Percentiles rank a stretch among this genome's conserved stretches.
Evolutionary conservation across 2,113 vertebrate genomes (phyloP).

Genomic region (Colossoma macropomum): DNA sequence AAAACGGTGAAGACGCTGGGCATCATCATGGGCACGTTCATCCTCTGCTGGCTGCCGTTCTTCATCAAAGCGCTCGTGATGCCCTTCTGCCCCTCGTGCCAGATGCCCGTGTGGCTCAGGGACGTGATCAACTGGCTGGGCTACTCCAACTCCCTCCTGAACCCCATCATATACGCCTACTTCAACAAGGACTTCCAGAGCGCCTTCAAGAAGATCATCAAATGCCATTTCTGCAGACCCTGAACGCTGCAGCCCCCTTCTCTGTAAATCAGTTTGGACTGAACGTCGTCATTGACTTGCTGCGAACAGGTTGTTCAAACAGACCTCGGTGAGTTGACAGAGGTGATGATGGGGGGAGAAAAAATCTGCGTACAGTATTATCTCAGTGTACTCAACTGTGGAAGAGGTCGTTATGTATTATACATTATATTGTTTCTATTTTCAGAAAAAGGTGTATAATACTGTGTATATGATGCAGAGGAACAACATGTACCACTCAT

Average conservation of each 20-base stretch:
- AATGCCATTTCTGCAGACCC: slow-evolving; percentile 91
- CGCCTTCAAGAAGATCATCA: slow-evolving; percentile 96
- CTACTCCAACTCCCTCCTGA: slow-evolving; percentile 96
- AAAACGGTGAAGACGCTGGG: slow-evolving; percentile 97
- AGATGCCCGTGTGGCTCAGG: slow-evolving; percentile 87
- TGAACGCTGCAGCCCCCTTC: slow-evolving; percentile 59
- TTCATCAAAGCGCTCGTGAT: slow-evolving; percentile 94
- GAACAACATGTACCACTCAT: slow-evolving; percentile 28
- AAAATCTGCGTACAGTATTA: slow-evolving; percentile 1
- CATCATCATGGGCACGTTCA: slow-evolving; percentile 98
- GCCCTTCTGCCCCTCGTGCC: slow-evolving; percentile 90
- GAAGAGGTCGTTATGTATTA: neutral
- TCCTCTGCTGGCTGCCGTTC: slow-evolving; percentile 97
- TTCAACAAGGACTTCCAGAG: slow-evolving; percentile 99
- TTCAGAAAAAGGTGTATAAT: slow-evolving; percentile 39
- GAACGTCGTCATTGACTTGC: neutral
- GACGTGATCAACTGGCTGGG: slow-evolving; percentile 97
- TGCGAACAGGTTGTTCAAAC: neutral
- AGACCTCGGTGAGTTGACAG: neutral
- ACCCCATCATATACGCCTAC: slow-evolving; percentile 98
- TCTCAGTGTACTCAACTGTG: slow-evolving; percentile 7
- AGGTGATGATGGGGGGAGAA: neutral
- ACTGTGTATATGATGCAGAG: slow-evolving; percentile 38
- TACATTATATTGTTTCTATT: slow-evolving; percentile 39
- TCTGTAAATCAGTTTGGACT: neutral